A percentile compares a stretch with the other conserved stretches of the same genome.
phyloP scores from a whole-genome alignment of 2,888 invertebrate species.

The Pharmacophagus antenor region DNA sequence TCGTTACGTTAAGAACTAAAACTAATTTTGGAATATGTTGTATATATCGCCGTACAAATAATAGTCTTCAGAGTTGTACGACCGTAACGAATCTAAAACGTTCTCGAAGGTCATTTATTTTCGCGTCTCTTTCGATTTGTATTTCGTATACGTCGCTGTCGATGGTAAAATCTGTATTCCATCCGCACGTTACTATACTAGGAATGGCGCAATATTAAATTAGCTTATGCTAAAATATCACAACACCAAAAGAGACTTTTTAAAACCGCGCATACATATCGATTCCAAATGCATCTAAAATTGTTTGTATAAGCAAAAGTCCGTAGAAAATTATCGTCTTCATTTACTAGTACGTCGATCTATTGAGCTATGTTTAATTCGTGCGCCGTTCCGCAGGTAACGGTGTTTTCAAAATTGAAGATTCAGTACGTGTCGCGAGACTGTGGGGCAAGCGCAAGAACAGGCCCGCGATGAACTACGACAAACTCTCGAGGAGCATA shows the following conservation, averaged over 20 bases:
- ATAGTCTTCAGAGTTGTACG: conserved; percentile 14
- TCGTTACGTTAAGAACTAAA: conserved; percentile 24
- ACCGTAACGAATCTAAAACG: conserved; percentile 26
- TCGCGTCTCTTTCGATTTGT: conserved; percentile 19
- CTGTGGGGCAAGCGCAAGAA: conserved; percentile 99
- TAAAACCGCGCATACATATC: conserved; percentile 5
- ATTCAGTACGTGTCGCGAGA: conserved; percentile 97
- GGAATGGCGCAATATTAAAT: conserved; percentile 22
- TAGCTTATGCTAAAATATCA: background rate
- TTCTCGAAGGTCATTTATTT: conserved; percentile 28
- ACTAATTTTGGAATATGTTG: conserved; percentile 22
- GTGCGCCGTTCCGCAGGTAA: conserved; percentile 75
- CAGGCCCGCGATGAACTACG: conserved; percentile 99
- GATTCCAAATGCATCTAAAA: conserved; percentile 3
- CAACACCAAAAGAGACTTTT: background rate
- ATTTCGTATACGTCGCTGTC: conserved; percentile 12
- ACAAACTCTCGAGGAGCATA: conserved; percentile 98
- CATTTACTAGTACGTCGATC: conserved; percentile 34
- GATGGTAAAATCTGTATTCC: conserved; percentile 13
- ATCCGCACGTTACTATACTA: conserved; percentile 8
- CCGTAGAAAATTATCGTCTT: conserved; percentile 25
- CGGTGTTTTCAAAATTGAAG: conserved; percentile 99
- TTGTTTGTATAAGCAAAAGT: conserved; percentile 8
- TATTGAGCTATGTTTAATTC: conserved; percentile 57
- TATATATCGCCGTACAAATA: conserved; percentile 11